Conservation (phyloP, 1,140 invertebrate species). For the Oryctes rhinoceros region DNA sequence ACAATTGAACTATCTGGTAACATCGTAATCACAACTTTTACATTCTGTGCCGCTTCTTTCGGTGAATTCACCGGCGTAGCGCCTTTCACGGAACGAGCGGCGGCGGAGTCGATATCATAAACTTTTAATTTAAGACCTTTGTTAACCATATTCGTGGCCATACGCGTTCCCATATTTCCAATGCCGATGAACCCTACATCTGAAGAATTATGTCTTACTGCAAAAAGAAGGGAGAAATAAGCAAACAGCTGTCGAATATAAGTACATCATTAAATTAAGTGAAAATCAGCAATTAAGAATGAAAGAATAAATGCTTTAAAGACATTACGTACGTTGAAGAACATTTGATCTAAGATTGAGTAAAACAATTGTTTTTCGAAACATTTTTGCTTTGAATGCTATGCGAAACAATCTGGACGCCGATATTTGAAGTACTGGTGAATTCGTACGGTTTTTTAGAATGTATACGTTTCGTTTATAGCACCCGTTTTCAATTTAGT, state of each 20-base stretch:
- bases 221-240: conserved; percentile 28
- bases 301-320: not conserved
- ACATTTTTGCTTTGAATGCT: conserved; percentile 31
- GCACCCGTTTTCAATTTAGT: conserved; percentile 39
- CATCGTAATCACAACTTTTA: conserved; percentile 90
- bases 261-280: not conserved
- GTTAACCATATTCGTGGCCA: conserved; percentile 86
- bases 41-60: conserved; percentile 77
- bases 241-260: not conserved
- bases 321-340: conserved; percentile 42
- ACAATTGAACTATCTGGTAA: conserved; percentile 85
- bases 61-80: conserved; percentile 75
- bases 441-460: conserved; percentile 17
- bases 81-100: conserved; percentile 75
- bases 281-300: not conserved
- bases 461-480: conserved; percentile 12
- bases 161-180: conserved; percentile 95
- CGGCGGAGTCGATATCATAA: conserved; percentile 81
- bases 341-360: conserved; percentile 36
- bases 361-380: conserved; percentile 31
- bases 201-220: conserved; percentile 50
- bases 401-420: not conserved
- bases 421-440: conserved; percentile 26
- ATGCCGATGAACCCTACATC: conserved; percentile 87
- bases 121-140: conserved; percentile 84